Evolutionary conservation across 2,113 vertebrate genomes (phyloP).

Genomic region (Butastur rufipennis): DNA sequence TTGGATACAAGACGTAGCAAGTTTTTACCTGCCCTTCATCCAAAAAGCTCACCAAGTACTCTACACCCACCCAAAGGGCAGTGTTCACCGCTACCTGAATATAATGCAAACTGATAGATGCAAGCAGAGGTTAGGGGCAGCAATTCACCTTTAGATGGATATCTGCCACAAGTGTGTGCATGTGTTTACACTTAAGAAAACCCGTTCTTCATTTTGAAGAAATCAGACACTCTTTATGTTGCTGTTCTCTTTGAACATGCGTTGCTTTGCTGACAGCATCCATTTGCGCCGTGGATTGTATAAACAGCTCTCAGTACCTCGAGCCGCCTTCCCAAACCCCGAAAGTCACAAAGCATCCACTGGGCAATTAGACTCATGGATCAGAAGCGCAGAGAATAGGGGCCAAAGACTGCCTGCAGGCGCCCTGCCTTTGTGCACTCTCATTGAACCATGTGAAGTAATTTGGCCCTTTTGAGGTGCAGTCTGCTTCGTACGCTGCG

Average conservation of each 20-base stretch:
- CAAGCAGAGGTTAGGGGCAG: not conserved
- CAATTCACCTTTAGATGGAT: not conserved
- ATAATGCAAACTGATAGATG: not conserved
- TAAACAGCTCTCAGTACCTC: not conserved
- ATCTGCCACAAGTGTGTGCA: not conserved
- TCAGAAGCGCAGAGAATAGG: not conserved
- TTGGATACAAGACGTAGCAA: slow-evolving; percentile 20
- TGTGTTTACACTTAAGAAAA: not conserved
- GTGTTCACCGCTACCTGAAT: not conserved
- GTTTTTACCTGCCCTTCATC: slow-evolving; percentile 68
- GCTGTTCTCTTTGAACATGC: not conserved
- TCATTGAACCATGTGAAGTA: slow-evolving; percentile 14
- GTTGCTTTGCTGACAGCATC: not conserved
- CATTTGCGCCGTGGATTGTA: not conserved
- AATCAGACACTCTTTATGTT: not conserved
- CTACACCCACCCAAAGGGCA: slow-evolving; percentile 35
- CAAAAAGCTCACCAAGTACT: slow-evolving; percentile 6
- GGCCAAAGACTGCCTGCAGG: not conserved
- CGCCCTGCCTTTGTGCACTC: not conserved
- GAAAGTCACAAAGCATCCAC: not conserved
- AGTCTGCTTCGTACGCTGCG: rapidly evolving
- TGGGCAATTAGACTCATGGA: not conserved
- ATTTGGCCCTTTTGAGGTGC: not conserved
- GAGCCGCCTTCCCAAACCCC: not conserved
- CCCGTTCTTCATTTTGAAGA: not conserved